These are phyloP conservation scores for Turritopsis dohrnii DNA, from an alignment of 30 jellyfish, hydroid and myxozoan genomes.

Conservation along the genomic window DNA sequence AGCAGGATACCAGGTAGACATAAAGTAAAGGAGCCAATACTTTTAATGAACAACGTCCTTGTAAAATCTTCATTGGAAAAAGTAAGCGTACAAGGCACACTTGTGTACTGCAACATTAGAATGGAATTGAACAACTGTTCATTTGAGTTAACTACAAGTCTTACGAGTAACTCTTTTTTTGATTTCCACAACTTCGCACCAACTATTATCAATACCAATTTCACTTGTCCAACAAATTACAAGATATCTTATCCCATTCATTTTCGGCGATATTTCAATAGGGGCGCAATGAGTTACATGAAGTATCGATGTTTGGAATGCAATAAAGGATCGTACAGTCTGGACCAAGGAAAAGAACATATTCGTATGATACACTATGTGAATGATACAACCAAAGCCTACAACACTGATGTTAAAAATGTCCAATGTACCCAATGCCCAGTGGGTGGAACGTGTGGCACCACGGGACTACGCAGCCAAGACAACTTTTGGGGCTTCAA, in stretches of 20 bases:
- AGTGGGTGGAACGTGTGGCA: conserved; percentile 27
- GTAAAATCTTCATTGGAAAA: background rate
- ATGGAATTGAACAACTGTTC: background rate
- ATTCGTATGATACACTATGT: background rate
- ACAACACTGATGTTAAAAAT: background rate
- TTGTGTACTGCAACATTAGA: background rate
- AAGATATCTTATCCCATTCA: background rate
- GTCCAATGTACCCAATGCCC: conserved; percentile 27
- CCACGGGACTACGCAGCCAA: background rate
- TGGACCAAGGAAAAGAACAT: conserved; percentile 13
- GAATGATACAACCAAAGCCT: background rate
- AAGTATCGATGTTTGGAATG: background rate
- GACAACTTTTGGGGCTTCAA: conserved; percentile 43
- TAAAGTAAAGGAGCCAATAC: background rate
- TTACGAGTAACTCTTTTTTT: background rate
- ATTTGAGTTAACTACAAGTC: background rate
- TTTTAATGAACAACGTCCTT: background rate
- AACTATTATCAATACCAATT: background rate
- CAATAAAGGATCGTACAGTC: background rate
- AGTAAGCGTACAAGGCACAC: background rate
- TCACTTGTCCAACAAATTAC: background rate
- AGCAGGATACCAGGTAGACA: too few species aligned
- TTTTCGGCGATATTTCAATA: background rate
- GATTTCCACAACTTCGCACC: background rate
- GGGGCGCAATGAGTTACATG: background rate